Conservation (phyloP, 2,113 vertebrate species). For the Leptodactylus fuscus region DNA sequence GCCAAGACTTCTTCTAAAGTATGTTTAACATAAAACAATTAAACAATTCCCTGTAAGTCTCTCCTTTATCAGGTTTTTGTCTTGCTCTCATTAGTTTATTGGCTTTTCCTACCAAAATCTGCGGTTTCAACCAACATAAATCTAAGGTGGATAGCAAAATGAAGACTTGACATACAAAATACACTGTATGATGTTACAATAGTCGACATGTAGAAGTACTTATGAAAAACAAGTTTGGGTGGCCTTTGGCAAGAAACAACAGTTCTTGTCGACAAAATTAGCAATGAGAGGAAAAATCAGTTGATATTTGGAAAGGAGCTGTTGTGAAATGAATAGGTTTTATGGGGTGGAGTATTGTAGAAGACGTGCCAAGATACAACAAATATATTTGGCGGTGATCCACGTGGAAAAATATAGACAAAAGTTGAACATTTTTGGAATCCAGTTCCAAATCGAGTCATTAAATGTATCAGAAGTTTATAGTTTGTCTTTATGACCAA, state of each 20-base stretch:
- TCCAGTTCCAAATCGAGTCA: not conserved
- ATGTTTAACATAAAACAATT: no score
- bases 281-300: not conserved
- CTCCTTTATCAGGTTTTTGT: no score
- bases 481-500: not conserved
- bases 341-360: conserved; percentile 33
- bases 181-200: no score
- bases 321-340: conserved; percentile 22
- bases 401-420: conserved; percentile 11
- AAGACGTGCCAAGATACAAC: conserved; percentile 19
- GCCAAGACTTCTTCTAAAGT: no score
- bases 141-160: no score
- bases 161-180: no score
- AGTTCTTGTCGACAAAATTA: not conserved
- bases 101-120: no score
- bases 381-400: conserved; percentile 26
- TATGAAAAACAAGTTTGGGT: not conserved
- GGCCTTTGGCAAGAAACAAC: not conserved
- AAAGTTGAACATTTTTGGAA: conserved; percentile 34
- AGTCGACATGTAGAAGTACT: no score
- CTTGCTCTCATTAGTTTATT: no score
- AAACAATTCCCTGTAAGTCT: no score
- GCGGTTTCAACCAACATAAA: no score
- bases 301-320: not conserved
- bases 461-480: conserved; percentile 35